These are phyloP conservation scores for Itoplectis maculator DNA, from an alignment of 2,888 invertebrate species.

Conservation along the genomic window DNA sequence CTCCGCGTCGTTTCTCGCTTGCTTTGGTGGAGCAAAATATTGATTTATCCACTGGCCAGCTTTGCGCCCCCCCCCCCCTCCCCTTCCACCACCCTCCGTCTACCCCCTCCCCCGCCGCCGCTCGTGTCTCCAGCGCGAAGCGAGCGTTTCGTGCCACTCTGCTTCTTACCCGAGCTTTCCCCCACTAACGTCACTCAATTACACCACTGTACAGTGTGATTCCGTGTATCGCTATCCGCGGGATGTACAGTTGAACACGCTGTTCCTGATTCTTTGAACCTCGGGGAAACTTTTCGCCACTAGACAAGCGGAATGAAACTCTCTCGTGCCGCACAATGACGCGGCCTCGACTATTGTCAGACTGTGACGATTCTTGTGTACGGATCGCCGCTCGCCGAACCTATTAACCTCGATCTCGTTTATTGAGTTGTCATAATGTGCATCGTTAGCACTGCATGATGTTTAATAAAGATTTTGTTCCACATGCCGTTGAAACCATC, in stretches of 20 bases:
- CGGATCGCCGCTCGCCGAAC: too few relatives aligned
- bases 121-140: conserved; percentile 63
- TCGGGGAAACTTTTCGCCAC: background rate
- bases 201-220: background rate
- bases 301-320: background rate
- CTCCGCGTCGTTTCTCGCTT: conserved; percentile 67
- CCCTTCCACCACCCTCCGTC: too few relatives aligned
- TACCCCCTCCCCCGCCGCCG: conserved; percentile 37
- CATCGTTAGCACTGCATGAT: too few relatives aligned
- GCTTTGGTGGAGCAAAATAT: conserved; percentile 65
- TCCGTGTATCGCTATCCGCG: background rate
- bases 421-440: too few relatives aligned
- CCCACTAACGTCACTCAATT: background rate
- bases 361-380: background rate
- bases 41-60: conserved; percentile 66
- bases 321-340: too few relatives aligned
- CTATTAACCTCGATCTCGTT: too few relatives aligned
- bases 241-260: background rate
- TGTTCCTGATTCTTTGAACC: background rate
- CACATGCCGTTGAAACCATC: too few relatives aligned
- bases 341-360: background rate
- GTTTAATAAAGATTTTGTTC: too few relatives aligned
- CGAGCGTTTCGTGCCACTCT: conserved; percentile 51
- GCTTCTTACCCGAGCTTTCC: conserved; percentile 4
- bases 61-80: conserved; percentile 46